Percentiles rank a stretch among this genome's conserved stretches.
Conservation (phyloP, 2,888 invertebrate species). For the Caradrina clavipalpis region DNA sequence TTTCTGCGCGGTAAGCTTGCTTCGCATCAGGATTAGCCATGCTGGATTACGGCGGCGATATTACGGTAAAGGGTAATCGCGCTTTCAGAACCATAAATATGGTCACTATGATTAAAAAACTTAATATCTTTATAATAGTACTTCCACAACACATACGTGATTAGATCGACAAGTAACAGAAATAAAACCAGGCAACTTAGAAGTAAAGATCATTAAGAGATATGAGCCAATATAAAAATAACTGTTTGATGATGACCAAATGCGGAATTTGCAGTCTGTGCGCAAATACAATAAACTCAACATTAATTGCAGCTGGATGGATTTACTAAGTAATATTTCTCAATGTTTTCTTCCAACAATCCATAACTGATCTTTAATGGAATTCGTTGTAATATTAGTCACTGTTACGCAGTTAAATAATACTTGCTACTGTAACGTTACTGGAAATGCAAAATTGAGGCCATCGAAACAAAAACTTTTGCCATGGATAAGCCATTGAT, state of each 20-base stretch:
- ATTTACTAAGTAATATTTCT: constrained; percentile 42
- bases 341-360: constrained; percentile 46
- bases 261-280: constrained; percentile 18
- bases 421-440: constrained; percentile 33
- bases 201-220: constrained; percentile 5
- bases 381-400: constrained; percentile 42
- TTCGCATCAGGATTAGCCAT: constrained; percentile 56
- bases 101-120: constrained; percentile 25
- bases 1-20: constrained; percentile 54
- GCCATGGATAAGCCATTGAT: too few species aligned
- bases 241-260: constrained; percentile 8
- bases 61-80: constrained; percentile 50
- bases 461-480: too few species aligned
- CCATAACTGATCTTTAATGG: constrained; percentile 39
- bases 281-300: constrained; percentile 11
- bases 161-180: constrained; percentile 15
- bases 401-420: constrained; percentile 26
- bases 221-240: constrained; percentile 1
- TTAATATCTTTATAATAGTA: constrained; percentile 25
- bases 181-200: constrained; percentile 10
- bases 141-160: constrained; percentile 2
- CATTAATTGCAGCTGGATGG: constrained; percentile 30
- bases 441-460: constrained; percentile 5
- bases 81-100: constrained; percentile 48
- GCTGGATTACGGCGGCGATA: constrained; percentile 54